Percentiles rank a stretch among this genome's conserved stretches.
These are phyloP conservation scores for Brachionus angularis DNA, from an alignment of 1,140 invertebrate genomes.

Conservation along the genomic window DNA sequence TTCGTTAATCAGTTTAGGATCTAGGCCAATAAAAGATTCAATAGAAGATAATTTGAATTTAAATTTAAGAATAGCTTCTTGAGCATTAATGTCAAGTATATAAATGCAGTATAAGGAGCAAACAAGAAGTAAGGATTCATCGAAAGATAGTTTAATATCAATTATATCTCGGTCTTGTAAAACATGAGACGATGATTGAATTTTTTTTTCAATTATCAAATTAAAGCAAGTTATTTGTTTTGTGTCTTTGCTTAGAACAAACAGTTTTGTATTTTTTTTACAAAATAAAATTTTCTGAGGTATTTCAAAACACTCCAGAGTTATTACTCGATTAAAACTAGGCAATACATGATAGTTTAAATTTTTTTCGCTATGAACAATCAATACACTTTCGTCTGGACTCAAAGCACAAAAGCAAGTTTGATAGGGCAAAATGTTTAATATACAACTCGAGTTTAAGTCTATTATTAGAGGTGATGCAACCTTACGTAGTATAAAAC, in stretches of 20 bases:
- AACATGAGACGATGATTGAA: slow-evolving; percentile 19
- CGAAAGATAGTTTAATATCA: background rate
- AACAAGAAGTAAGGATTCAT: slow-evolving; percentile 11
- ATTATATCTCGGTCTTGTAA: slow-evolving; percentile 28
- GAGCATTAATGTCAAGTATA: background rate
- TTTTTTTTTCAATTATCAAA: slow-evolving; percentile 9
- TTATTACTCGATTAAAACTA: slow-evolving; percentile 8
- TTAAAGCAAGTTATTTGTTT: slow-evolving; percentile 24
- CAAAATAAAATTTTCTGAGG: slow-evolving; percentile 32
- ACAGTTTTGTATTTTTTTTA: slow-evolving; percentile 20
- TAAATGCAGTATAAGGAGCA: slow-evolving; percentile 27
- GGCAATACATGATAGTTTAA: slow-evolving; percentile 13
- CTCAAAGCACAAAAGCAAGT: slow-evolving; percentile 37
- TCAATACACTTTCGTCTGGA: slow-evolving; percentile 13
- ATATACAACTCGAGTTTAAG: background rate
- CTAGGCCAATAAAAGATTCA: background rate
- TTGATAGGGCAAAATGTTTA: slow-evolving; percentile 2
- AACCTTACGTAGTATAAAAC: slow-evolving; percentile 19
- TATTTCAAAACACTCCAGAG: slow-evolving; percentile 28
- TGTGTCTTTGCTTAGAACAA: slow-evolving; percentile 33
- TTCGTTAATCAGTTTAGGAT: background rate
- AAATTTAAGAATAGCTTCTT: slow-evolving; percentile 18
- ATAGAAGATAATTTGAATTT: background rate
- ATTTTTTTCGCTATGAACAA: slow-evolving; percentile 32
- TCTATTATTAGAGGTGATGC: slow-evolving; percentile 28